Evolutionary conservation across 2,113 vertebrate genomes (phyloP), one percentile per base, ranked within the genome.

Genomic region (Camelus bactrianus): DNA sequence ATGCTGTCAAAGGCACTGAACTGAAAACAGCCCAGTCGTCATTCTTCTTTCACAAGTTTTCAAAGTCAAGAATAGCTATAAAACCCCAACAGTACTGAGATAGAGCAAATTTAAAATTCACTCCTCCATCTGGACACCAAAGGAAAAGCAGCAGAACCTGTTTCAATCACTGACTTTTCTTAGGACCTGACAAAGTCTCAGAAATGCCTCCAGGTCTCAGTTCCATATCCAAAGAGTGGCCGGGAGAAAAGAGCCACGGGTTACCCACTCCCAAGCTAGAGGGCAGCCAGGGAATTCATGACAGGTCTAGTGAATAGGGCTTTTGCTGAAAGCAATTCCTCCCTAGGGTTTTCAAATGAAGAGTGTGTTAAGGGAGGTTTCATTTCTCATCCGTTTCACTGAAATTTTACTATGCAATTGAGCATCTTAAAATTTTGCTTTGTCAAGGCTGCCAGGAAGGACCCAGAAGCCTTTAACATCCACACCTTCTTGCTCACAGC

Each of bases 211-310:
- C 2, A 13, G 30, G 79, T 30, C 70, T 64, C 79, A 9, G 8
- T 64, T 80, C 79, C 75, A 46, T 2, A 30, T 22, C 32, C 38
- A 42, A 19, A 65, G 58, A 62, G 50, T 5, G 48, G 62, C 52
- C 26, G 20, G 5, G 0, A 1, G 7, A 24, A 30, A 77, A n/a
- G 8, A 7, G 32, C 16, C 46, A 24, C 20, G 4, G 35, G 75
- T 8, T 10, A 10, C 38, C 46, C 26, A 4, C 35, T 16, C 58
- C 67, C n/a, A 2, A 4, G 50, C 1, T 13, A 30, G 28, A 15
- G 20, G 46, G 50, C 0, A 0, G 26, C 48, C n/a, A 1, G 69
- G 10, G 24, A 83, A 56, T n/a, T 5, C 9, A 26, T 3, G 0
- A 46, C 8, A 3, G 52, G 3, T 52, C 70, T 6, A 42, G 19